Conservation (phyloP, 2,113 vertebrate genomes). For the Cyanoderma ruficeps region DNA sequence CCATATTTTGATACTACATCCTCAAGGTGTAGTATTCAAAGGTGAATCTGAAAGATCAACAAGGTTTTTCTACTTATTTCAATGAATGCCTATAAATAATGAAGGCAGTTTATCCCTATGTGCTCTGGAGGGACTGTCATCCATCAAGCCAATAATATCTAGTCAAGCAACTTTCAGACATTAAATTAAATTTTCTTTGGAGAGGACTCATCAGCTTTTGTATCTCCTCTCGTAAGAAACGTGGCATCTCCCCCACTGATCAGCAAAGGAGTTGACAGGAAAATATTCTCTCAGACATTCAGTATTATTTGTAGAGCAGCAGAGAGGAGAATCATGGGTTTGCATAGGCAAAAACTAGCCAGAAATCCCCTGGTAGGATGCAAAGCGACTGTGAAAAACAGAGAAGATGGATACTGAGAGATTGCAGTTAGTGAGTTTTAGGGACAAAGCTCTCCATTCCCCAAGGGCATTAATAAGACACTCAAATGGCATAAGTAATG, state of each 20-base stretch:
- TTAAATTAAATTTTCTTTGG: slow-evolving; percentile 38
- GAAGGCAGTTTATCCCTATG: slow-evolving; percentile 14
- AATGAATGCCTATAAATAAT: slow-evolving; percentile 58
- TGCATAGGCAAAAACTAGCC: slow-evolving; percentile 12
- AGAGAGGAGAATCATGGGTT: background rate
- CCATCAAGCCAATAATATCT: slow-evolving; percentile 48
- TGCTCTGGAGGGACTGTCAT: background rate
- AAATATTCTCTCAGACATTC: slow-evolving; percentile 9
- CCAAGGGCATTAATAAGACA: slow-evolving; percentile 1
- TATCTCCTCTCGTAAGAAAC: slow-evolving; percentile 5
- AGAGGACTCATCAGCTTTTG: slow-evolving; percentile 24
- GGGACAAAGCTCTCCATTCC: background rate
- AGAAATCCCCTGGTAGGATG: slow-evolving; percentile 2
- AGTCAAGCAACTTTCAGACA: slow-evolving; percentile 30
- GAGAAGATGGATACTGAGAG: background rate
- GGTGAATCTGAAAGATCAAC: slow-evolving; percentile 13
- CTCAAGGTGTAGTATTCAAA: background rate
- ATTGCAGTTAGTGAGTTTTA: background rate
- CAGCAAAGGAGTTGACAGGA: slow-evolving; percentile 21
- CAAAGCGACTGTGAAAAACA: background rate
- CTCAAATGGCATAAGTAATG: background rate
- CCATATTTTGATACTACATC: background rate
- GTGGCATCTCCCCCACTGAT: background rate
- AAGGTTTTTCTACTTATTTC: slow-evolving; percentile 32
- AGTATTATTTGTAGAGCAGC: background rate